Percentiles rank a stretch among this genome's conserved stretches.
Conservation (phyloP, 1,140 invertebrate species). For the Lordiphosa clarofinis region DNA sequence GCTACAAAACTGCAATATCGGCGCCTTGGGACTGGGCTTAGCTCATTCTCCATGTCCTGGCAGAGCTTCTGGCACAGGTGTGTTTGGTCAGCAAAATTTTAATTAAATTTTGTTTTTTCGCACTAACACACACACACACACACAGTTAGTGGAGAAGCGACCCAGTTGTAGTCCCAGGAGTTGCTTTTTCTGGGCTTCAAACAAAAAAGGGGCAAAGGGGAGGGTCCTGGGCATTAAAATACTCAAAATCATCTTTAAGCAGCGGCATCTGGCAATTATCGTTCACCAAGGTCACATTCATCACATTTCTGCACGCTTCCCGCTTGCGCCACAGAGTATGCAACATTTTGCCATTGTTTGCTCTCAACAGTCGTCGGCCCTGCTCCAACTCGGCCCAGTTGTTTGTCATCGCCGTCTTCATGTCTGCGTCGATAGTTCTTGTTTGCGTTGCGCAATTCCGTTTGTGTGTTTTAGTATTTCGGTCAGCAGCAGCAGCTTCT, state of each 20-base stretch:
- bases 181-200: constrained; percentile 22
- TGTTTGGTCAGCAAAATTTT: constrained; percentile 43
- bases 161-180: constrained; percentile 28
- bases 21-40: too few relatives aligned
- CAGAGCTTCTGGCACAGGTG: not conserved
- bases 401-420: constrained; percentile 15
- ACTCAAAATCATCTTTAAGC: constrained; percentile 31
- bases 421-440: constrained; percentile 30
- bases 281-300: constrained; percentile 26
- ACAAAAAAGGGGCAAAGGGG: not conserved
- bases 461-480: constrained; percentile 4
- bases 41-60: too few relatives aligned
- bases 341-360: constrained; percentile 15
- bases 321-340: constrained; percentile 40
- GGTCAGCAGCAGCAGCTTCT: not conserved
- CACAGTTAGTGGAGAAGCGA: not conserved
- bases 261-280: constrained; percentile 45
- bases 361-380: not conserved
- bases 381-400: not conserved
- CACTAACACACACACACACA: constrained; percentile 16
- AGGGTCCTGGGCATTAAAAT: constrained; percentile 33
- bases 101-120: constrained; percentile 44
- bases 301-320: constrained; percentile 32
- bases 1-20: too few relatives aligned
- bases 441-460: not conserved